Base-by-base conservation (phyloP, 2,888 invertebrate species). In the Amphipoea lucens region DNA sequence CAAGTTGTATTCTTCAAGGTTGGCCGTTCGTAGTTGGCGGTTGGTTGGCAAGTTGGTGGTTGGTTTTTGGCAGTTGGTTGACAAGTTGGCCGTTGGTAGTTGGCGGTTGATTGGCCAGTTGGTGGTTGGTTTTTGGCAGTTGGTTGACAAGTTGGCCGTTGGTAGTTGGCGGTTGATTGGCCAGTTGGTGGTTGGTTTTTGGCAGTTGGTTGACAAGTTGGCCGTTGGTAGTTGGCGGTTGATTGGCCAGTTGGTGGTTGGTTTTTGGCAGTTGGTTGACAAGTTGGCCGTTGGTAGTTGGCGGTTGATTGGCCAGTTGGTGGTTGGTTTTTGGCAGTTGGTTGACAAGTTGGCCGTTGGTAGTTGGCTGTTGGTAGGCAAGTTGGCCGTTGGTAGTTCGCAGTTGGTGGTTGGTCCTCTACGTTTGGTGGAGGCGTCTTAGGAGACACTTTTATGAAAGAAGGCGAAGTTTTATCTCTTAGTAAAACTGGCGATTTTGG, bases 1-100 rank as follows among this genome's bases (percentile, higher is more conserved):
- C 92, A 91, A 0, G 68, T 42, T 0, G 82, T 82, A 45, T 73
- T 74, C 3, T 68, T 66, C 2, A 63, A 20, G 9, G 6, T 40
- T n/a, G 40, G 40, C 20, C 0, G n/a, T n/a, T 60, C 57, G 62
- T 74, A 20, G 6, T 12, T 70, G 23, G 23, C 14, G 4, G 1
- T 36, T 1, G 20, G 20, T 40, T 42, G 17, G 2, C 2, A 0
- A 20, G 29, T 29, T 29, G 29, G 29, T 29, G 29, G 29, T 29
- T 29, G 29, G 29, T 29, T 29, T 29, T 29, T 29, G 29, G 29
- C 29, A 29, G 29, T 29, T 29, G 29, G 29, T 29, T 29, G 29
- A 29, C 29, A 29, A 29, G 29, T 29, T 29, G 29, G 29, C 20
- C 0, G n/a, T n/a, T 60, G 66, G 62, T 74, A 20, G 6, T 12